Percentiles rank a stretch among this genome's conserved stretches.
Conservation (phyloP, 92 coral and sea anemone genomes). For the Epizoanthus fatuus region DNA sequence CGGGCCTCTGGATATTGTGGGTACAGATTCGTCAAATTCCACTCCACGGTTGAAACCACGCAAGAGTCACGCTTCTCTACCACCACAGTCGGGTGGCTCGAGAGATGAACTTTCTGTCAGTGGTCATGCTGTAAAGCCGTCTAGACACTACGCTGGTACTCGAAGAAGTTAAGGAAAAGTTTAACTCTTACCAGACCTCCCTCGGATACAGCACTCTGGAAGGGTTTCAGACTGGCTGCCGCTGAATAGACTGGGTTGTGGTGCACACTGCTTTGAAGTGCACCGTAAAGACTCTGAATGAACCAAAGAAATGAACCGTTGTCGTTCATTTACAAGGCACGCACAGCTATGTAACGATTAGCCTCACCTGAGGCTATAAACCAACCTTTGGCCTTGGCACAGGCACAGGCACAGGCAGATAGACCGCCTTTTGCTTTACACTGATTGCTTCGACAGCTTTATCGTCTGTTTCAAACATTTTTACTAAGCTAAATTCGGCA, state of each 20-base stretch:
- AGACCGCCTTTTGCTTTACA: too few relatives aligned
- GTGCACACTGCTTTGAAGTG: not conserved
- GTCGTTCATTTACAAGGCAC: too few relatives aligned
- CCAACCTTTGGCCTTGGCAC: too few relatives aligned
- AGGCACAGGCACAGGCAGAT: too few relatives aligned
- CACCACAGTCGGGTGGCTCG: conserved; percentile 62
- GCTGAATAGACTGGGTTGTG: not conserved
- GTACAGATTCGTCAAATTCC: conserved; percentile 87
- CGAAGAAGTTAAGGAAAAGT: conserved; percentile 14
- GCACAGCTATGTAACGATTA: too few relatives aligned
- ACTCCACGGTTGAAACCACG: conserved; percentile 88
- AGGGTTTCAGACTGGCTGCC: not conserved
- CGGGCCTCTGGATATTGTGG: conserved; percentile 80
- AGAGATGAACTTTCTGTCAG: conserved; percentile 84
- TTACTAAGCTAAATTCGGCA: too few relatives aligned
- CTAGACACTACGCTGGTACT: conserved; percentile 59
- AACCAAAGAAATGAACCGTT: too few relatives aligned
- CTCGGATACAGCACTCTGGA: not conserved
- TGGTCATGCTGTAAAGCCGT: conserved; percentile 87
- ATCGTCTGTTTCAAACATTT: too few relatives aligned
- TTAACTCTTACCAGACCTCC: not conserved
- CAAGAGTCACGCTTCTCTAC: conserved; percentile 47
- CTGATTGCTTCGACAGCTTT: too few relatives aligned
- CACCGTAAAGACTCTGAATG: too few relatives aligned
- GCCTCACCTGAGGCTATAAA: too few relatives aligned